Base-by-base conservation (phyloP, 1,140 invertebrate genomes). In the Orchesella cincta region DNA sequence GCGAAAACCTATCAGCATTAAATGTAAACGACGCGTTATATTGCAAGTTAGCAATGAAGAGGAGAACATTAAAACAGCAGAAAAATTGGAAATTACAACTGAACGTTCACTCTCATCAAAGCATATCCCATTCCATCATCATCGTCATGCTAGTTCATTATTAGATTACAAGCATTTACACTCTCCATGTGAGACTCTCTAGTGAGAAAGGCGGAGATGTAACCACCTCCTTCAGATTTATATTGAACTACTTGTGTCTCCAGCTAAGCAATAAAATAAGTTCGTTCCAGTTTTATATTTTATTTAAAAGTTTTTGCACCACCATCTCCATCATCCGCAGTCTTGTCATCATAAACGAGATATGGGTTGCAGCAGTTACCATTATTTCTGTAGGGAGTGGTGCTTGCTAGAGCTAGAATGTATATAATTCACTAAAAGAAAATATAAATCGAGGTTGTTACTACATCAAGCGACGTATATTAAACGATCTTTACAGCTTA, bases 1-100 rank as follows among this genome's bases (percentile, higher is more conserved):
- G 62, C 62, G 62, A 67, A 67, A 67, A 67, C 62, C 62, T 67
- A 67, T 67, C 62, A 67, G 23, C 62, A 67, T 67, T 67, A 67
- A 67, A 67, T 67, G 62, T 33, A 67, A 67, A 67, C 31, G 62
- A 67, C 31, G n/a, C 62, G 62, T 33, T 31, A 67, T 67, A 67
- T 33, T 67, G 31, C 62, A 67, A 57, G 54, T 57, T 67, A 31
- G 54, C 62, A 67, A 67, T 67, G 28, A 67, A 67, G 62, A 67
- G n/a, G 62, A 57, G 62, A 67, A 14, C 62, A 33, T 67, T 67
- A 29, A 33, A 67, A 67, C 14, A 57, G 54, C 3, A 33, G 26
- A 67, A 67, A 67, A 67, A 67, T 67, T 67, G 62, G 62, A 29
- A 67, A 31, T 67, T 67, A 67, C 31, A 33, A 33, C 62, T 57